Evolutionary conservation across 1,140 invertebrate species (phyloP).

Genomic region (Cyclina sinensis): DNA sequence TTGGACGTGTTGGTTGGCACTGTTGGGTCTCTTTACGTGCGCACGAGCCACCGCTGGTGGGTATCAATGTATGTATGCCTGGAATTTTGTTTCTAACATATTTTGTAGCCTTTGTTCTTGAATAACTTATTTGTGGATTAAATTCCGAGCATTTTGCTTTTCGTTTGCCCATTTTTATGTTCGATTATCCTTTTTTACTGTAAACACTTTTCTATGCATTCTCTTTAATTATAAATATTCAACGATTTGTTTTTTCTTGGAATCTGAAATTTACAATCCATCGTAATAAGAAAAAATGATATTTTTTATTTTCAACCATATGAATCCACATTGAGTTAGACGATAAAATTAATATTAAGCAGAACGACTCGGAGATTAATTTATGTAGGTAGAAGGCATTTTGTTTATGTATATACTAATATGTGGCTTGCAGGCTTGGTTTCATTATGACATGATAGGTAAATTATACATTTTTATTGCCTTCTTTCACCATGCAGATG

Average conservation of each 20-base stretch:
- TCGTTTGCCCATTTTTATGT: no score
- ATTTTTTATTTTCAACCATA: no score
- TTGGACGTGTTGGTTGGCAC: background rate
- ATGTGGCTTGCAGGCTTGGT: background rate
- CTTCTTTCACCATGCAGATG: background rate
- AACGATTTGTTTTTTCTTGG: no score
- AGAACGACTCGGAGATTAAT: constrained; percentile 1
- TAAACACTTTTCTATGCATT: no score
- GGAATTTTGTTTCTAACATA: constrained; percentile 45
- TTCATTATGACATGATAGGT: background rate
- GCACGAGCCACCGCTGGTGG: constrained; percentile 9
- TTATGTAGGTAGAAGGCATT: background rate
- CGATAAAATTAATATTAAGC: background rate
- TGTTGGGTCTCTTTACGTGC: background rate
- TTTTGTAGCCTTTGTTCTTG: constrained; percentile 31
- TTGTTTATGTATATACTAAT: constrained; percentile 11
- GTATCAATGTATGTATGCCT: constrained; percentile 62
- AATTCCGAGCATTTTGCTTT: constrained; percentile 8
- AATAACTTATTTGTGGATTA: background rate
- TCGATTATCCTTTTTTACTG: no score
- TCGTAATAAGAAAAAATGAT: no score
- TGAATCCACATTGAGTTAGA: no score
- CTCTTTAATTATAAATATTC: no score
- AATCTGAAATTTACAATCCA: no score
- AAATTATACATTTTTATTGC: constrained; percentile 7